Evolutionary conservation across 92 coral and sea anemone species (phyloP), one percentile per base, ranked within the genome.

Genomic region (Blastomussa wellsi): DNA sequence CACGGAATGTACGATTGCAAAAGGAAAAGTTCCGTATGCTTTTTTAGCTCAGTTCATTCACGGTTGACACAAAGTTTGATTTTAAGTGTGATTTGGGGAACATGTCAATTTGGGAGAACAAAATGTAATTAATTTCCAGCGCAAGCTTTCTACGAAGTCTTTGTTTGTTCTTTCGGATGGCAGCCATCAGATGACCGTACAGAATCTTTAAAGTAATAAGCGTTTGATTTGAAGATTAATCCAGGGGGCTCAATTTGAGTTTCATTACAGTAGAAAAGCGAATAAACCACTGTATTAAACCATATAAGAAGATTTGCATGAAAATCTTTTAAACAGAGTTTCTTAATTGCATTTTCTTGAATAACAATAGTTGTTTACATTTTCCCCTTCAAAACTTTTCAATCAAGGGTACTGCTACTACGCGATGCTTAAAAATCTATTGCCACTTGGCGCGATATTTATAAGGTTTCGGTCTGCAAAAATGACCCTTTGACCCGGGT

Each of bases 311-410:
- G 26, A 26, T 62, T 62, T 62, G n/a, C n/a, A n/a, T n/a, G 33
- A 62, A 65, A 38, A 60, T 15, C 38, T 38, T 64, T 39, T 6
- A 64, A 29, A 79, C 73, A 41, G 72, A 24, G 64, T 31, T 10
- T 62, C 53, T 79, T 79, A 60, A 60, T 79, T 60, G 55, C 83
- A 59, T 79, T 68, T 79, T 26, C 57, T 79, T 16, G 13, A 31
- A 14, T 17, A 64, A 79, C 83, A 79, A 79, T 37, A 28, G 36
- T 19, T 38, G 38, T 79, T 79, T 79, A 42, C 37, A 15, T 79
- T 13, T n/a, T 9, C 39, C 32, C 31, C 72, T 29, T 11, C 4
- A 60, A 17, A 26, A 73, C 33, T 38, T 64, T 79, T 41, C 81
- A 69, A 57, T 44, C 66, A 53, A 33, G 67, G 5, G 17, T n/a